Evolutionary conservation across 2,888 invertebrate species (phyloP), one percentile per base, ranked within the genome.

Genomic region (Cataglyphis albicans): DNA sequence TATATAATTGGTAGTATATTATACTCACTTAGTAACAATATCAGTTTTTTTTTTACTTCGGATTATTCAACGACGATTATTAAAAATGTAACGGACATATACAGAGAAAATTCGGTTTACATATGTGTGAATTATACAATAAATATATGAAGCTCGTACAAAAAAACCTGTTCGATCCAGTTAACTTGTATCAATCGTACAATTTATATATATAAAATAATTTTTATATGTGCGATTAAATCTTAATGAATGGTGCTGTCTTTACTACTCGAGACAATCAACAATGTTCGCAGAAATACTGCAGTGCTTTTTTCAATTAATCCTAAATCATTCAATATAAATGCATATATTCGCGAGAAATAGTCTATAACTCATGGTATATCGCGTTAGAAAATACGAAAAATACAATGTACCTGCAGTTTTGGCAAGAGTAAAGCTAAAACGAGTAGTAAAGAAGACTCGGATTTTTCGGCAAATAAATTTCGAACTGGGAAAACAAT

Each of bases 11-110:
- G 75, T 88, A 83, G 82, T 88, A 91, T 78, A 90, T 90, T 90
- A 90, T 78, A 78, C 12, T 86, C 82, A 89, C 87, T 85, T 88
- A 86, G 83, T 91, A 93, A 92, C 91, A 91, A 89, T 88, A 87
- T 87, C 81, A 38, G 87, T 85, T 83, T 85, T 29, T 29, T 25
- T 29, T 29, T 88, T 80, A 81, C 67, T 74, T 86, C 82, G 78
- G 52, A 81, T 82, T 75, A 68, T 65, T 84, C 76, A 84, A 86
- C 76, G 76, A 75, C 7, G 15, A 57, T 87, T 72, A 81, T 64
- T 61, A 48, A 84, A 68, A n/a, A 65, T 75, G 44, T 82, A 87
- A 88, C 65, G 59, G 80, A 82, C 65, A 86, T 86, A 55, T 85
- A 86, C 81, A 86, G 74, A 83, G 82, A 57, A 38, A 38, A 57